Evolutionary conservation across 37 sponge, comb jelly and placozoan species (phyloP), one percentile per base, ranked within the genome.

Genomic region (Aplysina aerophoba): DNA sequence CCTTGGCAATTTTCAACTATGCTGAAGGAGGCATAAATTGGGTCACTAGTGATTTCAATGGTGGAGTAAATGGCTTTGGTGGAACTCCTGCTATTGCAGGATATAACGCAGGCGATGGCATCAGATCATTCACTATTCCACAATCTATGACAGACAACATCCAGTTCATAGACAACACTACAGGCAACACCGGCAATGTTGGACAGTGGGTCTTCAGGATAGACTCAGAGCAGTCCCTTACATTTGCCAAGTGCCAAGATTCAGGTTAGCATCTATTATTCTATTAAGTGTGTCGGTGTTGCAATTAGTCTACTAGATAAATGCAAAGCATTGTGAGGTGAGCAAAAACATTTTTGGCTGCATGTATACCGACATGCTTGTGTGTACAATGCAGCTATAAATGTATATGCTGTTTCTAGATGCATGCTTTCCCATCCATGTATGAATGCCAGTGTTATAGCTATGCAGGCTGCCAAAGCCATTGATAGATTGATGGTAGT

Each of bases 1-100:
- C 84, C 38, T 37, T 34, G 15, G 84, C 68, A 25, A 83, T 83
- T 25, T 83, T 67, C 68, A 37, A 40, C 13, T 83, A 64, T 38
- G 67, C 84, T 83, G 69, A 81, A 24, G 31, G 25, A 6, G 82
- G 82, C 8, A 81, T 81, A 5, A 81, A 81, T 27, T 81, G 82
- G 82, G 56, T 58, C 6, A 58, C 82, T 28, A 34, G 82, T 59
- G 61, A 80, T 30, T 56, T 21, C 20, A 40, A 16, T 58, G 25
- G 34, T 20, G 82, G 82, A 22, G 58, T 11, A 24, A 55, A 25
- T 55, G 79, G 79, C 56, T 55, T 78, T 55, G 27, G 56, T 40
- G 79, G 79, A 19, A 30, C 28, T 30, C 44, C 25, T 75, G 54
- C 78, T 11, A 24, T 75, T 75, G 78, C 78, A 24, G 78, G 78